Evolutionary conservation across 2,888 invertebrate species (phyloP).

Genomic region (Nectonema munidae): DNA sequence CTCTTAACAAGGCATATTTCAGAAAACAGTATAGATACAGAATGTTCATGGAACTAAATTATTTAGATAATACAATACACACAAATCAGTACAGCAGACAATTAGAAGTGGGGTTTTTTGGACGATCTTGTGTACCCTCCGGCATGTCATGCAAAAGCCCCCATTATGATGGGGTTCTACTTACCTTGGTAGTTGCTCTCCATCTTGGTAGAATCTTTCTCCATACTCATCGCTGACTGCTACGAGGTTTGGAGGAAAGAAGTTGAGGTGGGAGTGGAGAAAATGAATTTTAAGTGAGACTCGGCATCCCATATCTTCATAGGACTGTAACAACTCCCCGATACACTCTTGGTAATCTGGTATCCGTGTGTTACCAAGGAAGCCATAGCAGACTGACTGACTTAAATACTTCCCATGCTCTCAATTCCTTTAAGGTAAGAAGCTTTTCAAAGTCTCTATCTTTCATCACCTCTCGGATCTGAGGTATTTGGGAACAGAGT

Average conservation of each 20-base stretch:
- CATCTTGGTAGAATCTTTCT: background rate
- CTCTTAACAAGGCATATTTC: too few species aligned
- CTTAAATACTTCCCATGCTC: too few species aligned
- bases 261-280: background rate
- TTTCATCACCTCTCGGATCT: background rate
- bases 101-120: too few species aligned
- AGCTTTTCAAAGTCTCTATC: background rate
- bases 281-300: slow-evolving; percentile 2
- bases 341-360: background rate
- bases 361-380: background rate
- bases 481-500: background rate
- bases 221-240: background rate
- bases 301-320: slow-evolving; percentile 1
- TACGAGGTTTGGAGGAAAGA: background rate
- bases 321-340: background rate
- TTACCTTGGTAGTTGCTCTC: too few species aligned
- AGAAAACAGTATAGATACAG: too few species aligned
- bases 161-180: too few species aligned
- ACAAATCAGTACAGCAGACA: too few species aligned
- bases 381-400: background rate
- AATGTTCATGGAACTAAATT: too few species aligned
- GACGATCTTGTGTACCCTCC: too few species aligned
- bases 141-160: too few species aligned
- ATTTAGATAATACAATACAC: too few species aligned
- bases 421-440: background rate